Percentiles rank a stretch among this genome's conserved stretches.
Evolutionary conservation across 1,140 invertebrate genomes (phyloP).

Genomic region (Dryas iulia): DNA sequence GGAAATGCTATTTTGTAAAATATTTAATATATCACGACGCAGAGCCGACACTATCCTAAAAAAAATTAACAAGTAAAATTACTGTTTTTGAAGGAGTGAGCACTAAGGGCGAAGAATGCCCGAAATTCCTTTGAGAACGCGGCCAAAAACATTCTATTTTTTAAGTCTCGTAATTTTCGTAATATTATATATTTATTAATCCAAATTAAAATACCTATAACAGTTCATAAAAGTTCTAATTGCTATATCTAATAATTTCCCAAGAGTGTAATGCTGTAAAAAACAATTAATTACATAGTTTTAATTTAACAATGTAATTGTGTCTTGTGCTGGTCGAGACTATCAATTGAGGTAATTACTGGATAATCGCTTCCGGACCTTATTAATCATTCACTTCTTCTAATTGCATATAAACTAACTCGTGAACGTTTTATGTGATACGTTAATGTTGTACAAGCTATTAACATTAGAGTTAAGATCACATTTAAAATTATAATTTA

Average conservation of each 20-base stretch:
- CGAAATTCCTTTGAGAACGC: too few relatives aligned
- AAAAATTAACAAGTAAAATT: too few relatives aligned
- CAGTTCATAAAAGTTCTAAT: too few relatives aligned
- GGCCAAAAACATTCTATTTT: too few relatives aligned
- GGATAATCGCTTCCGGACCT: constrained; percentile 6
- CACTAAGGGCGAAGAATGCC: too few relatives aligned
- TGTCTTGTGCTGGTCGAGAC: neutral
- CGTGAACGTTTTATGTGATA: neutral
- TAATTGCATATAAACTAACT: neutral
- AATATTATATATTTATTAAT: too few relatives aligned
- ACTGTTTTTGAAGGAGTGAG: too few relatives aligned
- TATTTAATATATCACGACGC: too few relatives aligned
- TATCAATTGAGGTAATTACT: constrained; percentile 10
- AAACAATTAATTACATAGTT: constrained; percentile 10
- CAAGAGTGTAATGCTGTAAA: neutral
- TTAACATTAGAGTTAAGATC: neutral
- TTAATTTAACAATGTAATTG: constrained; percentile 8
- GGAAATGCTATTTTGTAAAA: too few relatives aligned
- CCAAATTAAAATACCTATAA: too few relatives aligned
- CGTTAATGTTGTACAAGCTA: neutral
- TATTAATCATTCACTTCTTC: neutral
- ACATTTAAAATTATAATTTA: neutral
- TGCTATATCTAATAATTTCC: neutral
- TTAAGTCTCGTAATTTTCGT: too few relatives aligned
- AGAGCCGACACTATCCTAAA: too few relatives aligned